Conservation (phyloP, 1,140 invertebrate genomes). For the Leguminivora glycinivorella region DNA sequence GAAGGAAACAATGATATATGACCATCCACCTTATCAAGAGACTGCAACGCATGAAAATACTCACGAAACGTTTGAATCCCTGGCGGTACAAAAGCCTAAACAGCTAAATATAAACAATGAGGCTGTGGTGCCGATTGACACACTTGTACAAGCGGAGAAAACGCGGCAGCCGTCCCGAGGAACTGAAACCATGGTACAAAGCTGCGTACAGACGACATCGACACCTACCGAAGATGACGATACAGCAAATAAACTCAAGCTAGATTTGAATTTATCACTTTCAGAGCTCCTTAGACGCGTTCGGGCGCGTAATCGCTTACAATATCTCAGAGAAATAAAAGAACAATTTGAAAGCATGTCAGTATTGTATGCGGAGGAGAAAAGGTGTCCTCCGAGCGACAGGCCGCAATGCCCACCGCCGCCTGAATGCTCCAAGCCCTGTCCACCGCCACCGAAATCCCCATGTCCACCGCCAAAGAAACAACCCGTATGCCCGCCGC, state of each 20-base stretch:
- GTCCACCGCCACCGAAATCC: background rate
- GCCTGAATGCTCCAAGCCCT: background rate
- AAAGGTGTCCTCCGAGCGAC: background rate
- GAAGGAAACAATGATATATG: background rate
- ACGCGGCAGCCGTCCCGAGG: background rate
- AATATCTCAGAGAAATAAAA: background rate
- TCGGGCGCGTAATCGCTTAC: background rate
- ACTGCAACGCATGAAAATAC: background rate
- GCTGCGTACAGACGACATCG: background rate
- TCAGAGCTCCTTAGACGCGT: background rate
- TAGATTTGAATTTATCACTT: conserved; percentile 3
- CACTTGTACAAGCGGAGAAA: background rate
- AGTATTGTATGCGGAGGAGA: background rate
- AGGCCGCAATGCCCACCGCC: background rate
- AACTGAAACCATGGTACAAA: background rate
- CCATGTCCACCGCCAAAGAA: background rate
- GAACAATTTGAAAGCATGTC: background rate
- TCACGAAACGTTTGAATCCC: background rate
- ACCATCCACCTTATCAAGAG: background rate
- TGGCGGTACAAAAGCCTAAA: background rate
- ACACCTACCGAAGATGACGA: background rate
- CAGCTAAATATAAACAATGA: background rate
- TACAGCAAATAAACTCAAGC: background rate
- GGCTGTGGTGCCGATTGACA: background rate
- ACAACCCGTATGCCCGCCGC: background rate